phyloP scores from a whole-genome alignment of 2,113 vertebrate species.

The Anser brachyrhynchus region DNA sequence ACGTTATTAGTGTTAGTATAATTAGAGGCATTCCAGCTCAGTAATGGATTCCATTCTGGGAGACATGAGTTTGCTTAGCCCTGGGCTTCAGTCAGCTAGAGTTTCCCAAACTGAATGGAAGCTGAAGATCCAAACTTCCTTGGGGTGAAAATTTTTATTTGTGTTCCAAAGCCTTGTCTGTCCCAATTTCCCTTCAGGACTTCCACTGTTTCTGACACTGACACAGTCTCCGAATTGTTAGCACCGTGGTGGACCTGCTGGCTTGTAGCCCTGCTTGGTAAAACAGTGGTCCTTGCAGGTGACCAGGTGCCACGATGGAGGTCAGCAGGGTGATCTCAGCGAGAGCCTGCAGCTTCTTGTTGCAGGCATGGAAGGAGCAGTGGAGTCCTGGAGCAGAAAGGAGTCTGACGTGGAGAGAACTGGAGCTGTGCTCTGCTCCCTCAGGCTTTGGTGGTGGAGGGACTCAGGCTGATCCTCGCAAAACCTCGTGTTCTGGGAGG shows the following conservation, averaged over 20 bases:
- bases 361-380: not conserved
- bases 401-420: not conserved
- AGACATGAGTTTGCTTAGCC: constrained; percentile 34
- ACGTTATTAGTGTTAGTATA: constrained; percentile 34
- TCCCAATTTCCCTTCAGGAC: not conserved
- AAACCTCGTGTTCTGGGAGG: not conserved
- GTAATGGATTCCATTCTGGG: constrained; percentile 42
- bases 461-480: not conserved
- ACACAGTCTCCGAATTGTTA: not conserved
- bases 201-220: not conserved
- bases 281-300: not conserved
- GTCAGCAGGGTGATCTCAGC: not conserved
- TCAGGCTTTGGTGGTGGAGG: not conserved
- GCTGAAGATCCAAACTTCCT: constrained; percentile 30
- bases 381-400: not conserved
- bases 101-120: constrained; percentile 42
- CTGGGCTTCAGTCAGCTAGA: constrained; percentile 45
- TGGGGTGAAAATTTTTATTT: not conserved
- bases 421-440: not conserved
- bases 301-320: not conserved
- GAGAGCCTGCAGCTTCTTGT: rapidly evolving
- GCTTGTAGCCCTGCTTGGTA: not conserved
- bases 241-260: not conserved
- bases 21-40: constrained; percentile 40
- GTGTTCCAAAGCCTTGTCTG: not conserved